Percentiles rank a stretch among this genome's conserved stretches.
These are phyloP conservation scores for Drepana arcuata DNA, from an alignment of 1,140 invertebrate species.

Conservation along the genomic window DNA sequence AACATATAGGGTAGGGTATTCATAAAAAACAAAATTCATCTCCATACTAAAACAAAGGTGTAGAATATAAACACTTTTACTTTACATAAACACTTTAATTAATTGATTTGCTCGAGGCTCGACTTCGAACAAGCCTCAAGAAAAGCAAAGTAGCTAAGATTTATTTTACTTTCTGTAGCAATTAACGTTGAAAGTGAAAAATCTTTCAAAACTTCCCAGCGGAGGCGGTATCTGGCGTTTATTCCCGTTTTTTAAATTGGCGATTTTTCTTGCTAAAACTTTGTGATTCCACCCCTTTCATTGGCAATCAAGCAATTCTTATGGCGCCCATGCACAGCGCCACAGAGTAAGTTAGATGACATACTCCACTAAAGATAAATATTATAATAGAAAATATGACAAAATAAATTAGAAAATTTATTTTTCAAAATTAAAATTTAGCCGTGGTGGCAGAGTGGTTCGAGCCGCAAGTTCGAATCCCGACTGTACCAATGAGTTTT, in stretches of 20 bases:
- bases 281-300: conserved; percentile 66
- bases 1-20: no score
- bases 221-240: conserved; percentile 36
- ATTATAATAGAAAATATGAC: no score
- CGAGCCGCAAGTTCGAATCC: no score
- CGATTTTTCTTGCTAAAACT: conserved; percentile 64
- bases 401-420: no score
- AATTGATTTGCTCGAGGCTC: conserved; percentile 47
- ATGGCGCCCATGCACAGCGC: conserved; percentile 15
- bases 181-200: conserved; percentile 70
- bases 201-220: conserved; percentile 49
- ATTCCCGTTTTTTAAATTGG: conserved; percentile 59
- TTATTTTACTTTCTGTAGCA: conserved; percentile 62
- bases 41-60: conserved; percentile 1
- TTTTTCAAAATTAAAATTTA: no score
- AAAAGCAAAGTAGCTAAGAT: conserved; percentile 48
- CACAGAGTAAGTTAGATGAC: conserved; percentile 26
- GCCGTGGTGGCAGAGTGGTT: no score
- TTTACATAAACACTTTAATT: conserved; percentile 44
- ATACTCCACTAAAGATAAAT: no score
- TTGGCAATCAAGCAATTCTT: conserved; percentile 50
- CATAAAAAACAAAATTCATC: conserved; percentile 22
- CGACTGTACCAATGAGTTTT: no score
- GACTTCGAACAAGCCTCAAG: conserved; percentile 29
- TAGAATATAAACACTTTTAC: not conserved